Conservation (phyloP, 2,797 vertebrate species). For the Poeciliopsis presidionis region DNA sequence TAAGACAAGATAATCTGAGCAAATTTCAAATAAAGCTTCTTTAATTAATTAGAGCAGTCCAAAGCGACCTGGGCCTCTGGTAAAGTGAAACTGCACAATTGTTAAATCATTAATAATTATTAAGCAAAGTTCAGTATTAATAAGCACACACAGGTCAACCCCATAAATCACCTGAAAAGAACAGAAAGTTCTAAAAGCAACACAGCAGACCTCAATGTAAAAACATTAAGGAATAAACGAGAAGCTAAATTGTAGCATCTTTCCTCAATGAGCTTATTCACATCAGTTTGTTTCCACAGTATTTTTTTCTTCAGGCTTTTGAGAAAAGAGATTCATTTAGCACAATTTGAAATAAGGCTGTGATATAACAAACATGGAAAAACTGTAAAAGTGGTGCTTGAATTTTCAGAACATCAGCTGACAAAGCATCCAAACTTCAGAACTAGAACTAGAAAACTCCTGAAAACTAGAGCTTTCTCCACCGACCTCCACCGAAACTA, state of each 20-base stretch:
- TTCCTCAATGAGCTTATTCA: background rate
- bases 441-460: no score
- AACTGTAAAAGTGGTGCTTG: background rate
- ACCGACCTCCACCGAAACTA: no score
- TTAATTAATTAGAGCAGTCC: background rate
- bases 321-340: background rate
- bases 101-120: background rate
- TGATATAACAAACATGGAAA: background rate
- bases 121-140: background rate
- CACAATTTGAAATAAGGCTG: background rate
- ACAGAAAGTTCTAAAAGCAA: background rate
- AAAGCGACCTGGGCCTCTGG: background rate
- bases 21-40: background rate
- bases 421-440: background rate
- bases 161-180: background rate
- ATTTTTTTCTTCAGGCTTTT: background rate
- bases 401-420: background rate
- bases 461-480: no score
- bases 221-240: background rate
- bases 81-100: background rate
- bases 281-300: background rate
- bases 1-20: background rate
- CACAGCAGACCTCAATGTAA: background rate
- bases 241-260: background rate
- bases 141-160: background rate